Conservation (phyloP, 2,113 vertebrate genomes). For the Carettochelys insculpta region DNA sequence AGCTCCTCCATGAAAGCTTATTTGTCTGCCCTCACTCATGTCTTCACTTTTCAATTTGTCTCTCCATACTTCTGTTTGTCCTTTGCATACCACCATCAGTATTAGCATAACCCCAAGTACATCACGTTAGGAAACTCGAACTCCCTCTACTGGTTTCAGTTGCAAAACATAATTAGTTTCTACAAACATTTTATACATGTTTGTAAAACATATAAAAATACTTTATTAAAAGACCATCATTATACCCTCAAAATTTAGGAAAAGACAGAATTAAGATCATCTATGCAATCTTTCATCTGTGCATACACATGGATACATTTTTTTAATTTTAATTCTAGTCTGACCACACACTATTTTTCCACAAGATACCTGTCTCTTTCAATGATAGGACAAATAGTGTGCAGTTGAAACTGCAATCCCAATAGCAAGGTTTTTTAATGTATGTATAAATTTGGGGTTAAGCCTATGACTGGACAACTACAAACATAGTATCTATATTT, state of each 20-base stretch:
- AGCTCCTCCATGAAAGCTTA: no score
- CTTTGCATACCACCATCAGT: fast-evolving
- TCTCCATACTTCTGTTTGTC: no score
- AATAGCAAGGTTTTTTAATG: background rate
- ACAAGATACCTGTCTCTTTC: background rate
- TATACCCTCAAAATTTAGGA: background rate
- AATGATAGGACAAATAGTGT: background rate
- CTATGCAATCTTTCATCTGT: fast-evolving
- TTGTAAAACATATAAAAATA: background rate
- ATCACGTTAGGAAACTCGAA: background rate
- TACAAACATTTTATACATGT: fast-evolving
- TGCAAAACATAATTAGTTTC: fast-evolving
- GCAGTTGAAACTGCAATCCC: background rate
- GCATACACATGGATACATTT: background rate
- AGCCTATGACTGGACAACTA: background rate
- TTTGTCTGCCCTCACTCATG: no score
- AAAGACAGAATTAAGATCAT: background rate
- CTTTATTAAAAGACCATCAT: background rate
- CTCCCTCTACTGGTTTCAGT: slow-evolving; percentile 46
- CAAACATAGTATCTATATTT: background rate
- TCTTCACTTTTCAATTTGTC: no score
- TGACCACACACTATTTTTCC: background rate
- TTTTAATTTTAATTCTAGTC: fast-evolving
- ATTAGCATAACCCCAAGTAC: background rate
- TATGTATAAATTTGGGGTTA: background rate